Evolutionary conservation across 2,113 vertebrate species (phyloP).

Genomic region (Panurus biarmicus): DNA sequence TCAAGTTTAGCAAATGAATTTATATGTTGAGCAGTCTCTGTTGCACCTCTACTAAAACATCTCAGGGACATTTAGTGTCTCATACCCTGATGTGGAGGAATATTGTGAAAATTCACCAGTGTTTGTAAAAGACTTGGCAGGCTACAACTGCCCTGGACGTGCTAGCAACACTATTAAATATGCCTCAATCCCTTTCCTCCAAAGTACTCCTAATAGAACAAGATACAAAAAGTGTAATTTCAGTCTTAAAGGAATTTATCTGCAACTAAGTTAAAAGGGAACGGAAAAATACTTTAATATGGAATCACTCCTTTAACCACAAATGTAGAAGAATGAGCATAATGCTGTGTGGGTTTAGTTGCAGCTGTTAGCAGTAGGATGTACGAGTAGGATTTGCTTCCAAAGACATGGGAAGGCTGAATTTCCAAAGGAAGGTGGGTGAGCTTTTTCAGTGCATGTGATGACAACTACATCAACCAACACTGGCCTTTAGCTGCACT

Average conservation of each 20-base stretch:
- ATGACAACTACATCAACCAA: neutral
- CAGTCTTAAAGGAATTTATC: slow-evolving; percentile 4
- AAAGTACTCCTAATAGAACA: neutral
- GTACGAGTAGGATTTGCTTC: neutral
- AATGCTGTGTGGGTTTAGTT: neutral
- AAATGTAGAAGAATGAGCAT: neutral
- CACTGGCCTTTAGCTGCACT: neutral
- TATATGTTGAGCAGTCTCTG: neutral
- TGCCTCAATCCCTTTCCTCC: neutral
- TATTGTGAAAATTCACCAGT: neutral
- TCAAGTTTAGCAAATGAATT: neutral
- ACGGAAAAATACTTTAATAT: neutral
- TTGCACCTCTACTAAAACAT: neutral
- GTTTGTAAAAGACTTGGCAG: neutral
- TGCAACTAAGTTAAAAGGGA: neutral
- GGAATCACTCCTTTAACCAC: neutral
- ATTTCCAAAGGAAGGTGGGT: neutral
- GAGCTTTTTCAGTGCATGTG: neutral
- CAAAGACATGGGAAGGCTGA: neutral
- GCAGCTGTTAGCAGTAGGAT: neutral
- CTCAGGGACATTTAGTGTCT: neutral
- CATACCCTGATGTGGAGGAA: neutral
- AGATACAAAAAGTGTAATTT: neutral
- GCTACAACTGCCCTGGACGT: neutral
- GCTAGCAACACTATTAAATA: neutral